Conservation (phyloP, 2,113 vertebrate genomes). For the Chlamydotis undulata region DNA sequence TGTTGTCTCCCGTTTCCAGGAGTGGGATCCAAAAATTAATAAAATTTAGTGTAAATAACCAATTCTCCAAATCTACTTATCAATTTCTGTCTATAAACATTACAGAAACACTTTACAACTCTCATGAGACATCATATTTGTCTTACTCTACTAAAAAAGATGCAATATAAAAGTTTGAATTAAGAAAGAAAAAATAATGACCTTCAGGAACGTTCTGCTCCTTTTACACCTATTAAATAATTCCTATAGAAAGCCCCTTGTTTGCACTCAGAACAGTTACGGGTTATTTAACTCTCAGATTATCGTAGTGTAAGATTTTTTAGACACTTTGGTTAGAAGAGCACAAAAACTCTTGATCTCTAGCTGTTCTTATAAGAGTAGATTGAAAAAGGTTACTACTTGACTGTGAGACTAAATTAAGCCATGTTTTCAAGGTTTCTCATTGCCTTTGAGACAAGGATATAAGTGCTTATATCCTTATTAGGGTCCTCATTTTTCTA, state of each 20-base stretch:
- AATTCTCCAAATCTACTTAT: not conserved
- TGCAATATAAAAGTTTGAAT: not conserved
- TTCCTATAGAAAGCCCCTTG: not conserved
- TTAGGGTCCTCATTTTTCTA: not conserved
- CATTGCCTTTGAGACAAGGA: not conserved
- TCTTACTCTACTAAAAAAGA: not conserved
- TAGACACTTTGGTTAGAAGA: not conserved
- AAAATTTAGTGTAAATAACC: not conserved
- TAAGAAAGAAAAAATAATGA: not conserved
- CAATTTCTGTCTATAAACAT: not conserved
- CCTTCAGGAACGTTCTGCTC: not conserved
- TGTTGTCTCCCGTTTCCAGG: not conserved
- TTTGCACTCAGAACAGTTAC: not conserved
- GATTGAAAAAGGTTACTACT: conserved; percentile 1
- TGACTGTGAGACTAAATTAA: conserved; percentile 13
- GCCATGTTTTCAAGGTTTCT: not conserved
- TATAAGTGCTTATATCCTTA: not conserved
- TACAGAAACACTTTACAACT: not conserved
- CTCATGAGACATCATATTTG: not conserved
- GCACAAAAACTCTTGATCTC: not conserved
- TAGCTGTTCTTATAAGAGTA: not conserved
- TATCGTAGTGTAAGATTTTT: not conserved
- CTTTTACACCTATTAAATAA: not conserved
- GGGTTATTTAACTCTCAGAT: not conserved
- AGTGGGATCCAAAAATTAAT: not conserved